A percentile compares a stretch with the other conserved stretches of the same genome.
Evolutionary conservation across 2,888 invertebrate genomes (phyloP).

Genomic region (Campoplex nolae): DNA sequence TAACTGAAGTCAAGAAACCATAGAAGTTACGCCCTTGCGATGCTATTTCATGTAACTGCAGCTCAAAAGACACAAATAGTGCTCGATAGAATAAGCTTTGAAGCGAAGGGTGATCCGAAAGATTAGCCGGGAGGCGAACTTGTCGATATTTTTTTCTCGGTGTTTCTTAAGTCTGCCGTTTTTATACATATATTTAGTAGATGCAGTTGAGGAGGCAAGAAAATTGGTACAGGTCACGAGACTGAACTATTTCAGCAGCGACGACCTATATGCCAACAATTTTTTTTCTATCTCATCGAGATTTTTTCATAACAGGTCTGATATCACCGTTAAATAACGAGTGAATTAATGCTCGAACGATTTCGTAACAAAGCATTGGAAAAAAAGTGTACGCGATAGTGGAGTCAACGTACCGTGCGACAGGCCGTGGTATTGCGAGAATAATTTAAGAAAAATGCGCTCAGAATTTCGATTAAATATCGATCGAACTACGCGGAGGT

Average conservation of each 20-base stretch:
- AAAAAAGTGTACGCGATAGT: neutral
- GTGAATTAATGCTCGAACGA: slow-evolving; percentile 36
- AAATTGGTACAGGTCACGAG: slow-evolving; percentile 25
- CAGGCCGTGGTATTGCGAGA: slow-evolving; percentile 20
- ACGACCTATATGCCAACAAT: neutral
- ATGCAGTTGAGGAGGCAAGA: neutral
- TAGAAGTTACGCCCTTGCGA: slow-evolving; percentile 25
- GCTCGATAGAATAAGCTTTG: slow-evolving; percentile 42
- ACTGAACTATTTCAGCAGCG: slow-evolving; percentile 2
- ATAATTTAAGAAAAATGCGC: slow-evolving; percentile 45
- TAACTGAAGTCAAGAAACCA: neutral
- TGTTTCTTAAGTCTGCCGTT: slow-evolving; percentile 13
- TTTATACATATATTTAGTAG: neutral
- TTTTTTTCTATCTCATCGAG: neutral
- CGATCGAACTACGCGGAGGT: slow-evolving; percentile 25
- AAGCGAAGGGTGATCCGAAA: slow-evolving; percentile 42
- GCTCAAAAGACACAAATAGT: slow-evolving; percentile 38
- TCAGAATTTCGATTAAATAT: slow-evolving; percentile 43
- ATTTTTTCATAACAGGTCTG: slow-evolving; percentile 6
- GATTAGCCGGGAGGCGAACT: slow-evolving; percentile 50
- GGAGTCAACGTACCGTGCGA: neutral
- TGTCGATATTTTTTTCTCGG: slow-evolving; percentile 27
- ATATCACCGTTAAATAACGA: slow-evolving; percentile 38
- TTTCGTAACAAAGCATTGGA: slow-evolving; percentile 33
- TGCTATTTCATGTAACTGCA: neutral